Conservation (phyloP, 30 jellyfish, hydroid and myxozoan species). For the Chrysaora quinquecirrha region DNA sequence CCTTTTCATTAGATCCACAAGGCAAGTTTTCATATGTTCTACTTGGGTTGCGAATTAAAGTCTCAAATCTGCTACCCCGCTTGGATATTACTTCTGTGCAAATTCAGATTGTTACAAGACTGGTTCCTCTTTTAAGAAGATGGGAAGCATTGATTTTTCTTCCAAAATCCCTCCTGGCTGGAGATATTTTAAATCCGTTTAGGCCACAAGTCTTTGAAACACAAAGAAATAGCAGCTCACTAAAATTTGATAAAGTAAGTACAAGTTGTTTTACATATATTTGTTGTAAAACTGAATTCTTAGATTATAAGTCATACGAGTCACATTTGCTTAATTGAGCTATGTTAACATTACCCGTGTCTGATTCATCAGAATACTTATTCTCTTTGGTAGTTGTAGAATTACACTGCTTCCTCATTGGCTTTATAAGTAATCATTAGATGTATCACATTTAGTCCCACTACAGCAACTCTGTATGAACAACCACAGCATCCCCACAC, state of each 20-base stretch:
- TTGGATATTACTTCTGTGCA: conserved; percentile 22
- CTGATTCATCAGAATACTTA: too few relatives aligned
- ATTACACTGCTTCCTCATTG: too few relatives aligned
- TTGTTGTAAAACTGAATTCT: too few relatives aligned
- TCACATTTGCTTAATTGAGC: too few relatives aligned
- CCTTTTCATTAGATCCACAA: conserved; percentile 5
- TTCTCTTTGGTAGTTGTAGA: too few relatives aligned
- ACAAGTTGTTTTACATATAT: too few relatives aligned
- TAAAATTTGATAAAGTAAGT: conserved; percentile 4
- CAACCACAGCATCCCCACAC: too few relatives aligned
- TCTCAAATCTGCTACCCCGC: conserved; percentile 27
- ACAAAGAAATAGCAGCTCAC: conserved; percentile 2
- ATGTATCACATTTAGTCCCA: too few relatives aligned
- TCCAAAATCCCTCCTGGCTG: conserved; percentile 72
- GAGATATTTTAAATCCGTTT: conserved; percentile 82
- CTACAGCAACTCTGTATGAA: too few relatives aligned
- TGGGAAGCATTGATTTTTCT: conserved; percentile 72
- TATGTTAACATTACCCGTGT: too few relatives aligned
- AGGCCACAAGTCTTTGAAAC: conserved; percentile 63
- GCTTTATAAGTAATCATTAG: too few relatives aligned
- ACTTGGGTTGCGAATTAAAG: conserved; percentile 24
- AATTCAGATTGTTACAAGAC: conserved; percentile 51
- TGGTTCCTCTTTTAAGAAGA: conserved; percentile 69
- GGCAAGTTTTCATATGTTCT: conserved; percentile 49
- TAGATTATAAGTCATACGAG: too few relatives aligned